Evolutionary conservation across 2,113 vertebrate species (phyloP), one percentile per base, ranked within the genome.

Genomic region (Leptocoma aspasia): DNA sequence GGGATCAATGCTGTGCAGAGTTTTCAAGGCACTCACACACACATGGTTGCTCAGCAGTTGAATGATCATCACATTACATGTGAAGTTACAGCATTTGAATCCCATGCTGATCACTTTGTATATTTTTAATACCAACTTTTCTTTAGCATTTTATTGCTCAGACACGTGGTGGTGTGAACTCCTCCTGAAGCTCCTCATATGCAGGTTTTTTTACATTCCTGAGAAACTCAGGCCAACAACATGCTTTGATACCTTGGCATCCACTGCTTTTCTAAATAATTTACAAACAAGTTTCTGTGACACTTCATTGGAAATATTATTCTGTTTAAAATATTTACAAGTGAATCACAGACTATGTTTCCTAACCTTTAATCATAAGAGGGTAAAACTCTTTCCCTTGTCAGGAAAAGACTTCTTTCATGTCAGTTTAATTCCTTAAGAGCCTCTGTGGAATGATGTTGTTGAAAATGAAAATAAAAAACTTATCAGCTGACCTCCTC

Each of bases 141-240:
- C 15, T 80, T 63, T 30, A 53, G 6, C 42, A 42, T 49, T 85
- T 72, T 39, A 22, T 53, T 63, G 39, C 50, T 82, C 27, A 68
- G 20, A 45, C 10, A 27, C 2, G 4, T 27, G 21, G 9, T 45
- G 21, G 39, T 1, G 0, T 15, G 27, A 75, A 11, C n/a, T 56
- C 52, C 16, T 50, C 37, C 52, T 26, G 47, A 86, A 69, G 52
- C 6, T 76, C 15, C 44, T 82, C 27, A 39, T 15, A 28, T 33
- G 7, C 28, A 42, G 13, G 19, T 64, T 64, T 35, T 83, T 73
- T 44, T 54, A n/a, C 35, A 16, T 41, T 82, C 33, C 33, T n/a
- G 30, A 50, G 90, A 56, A 82, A 35, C 13, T 56, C 35, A 37
- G 37, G 65, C 13, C 28, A 41, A 23, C 18, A 35, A 13, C 1